A percentile compares a stretch with the other conserved stretches of the same genome.
Evolutionary conservation across 2,113 vertebrate genomes (phyloP).

Genomic region (Tichodroma muraria): DNA sequence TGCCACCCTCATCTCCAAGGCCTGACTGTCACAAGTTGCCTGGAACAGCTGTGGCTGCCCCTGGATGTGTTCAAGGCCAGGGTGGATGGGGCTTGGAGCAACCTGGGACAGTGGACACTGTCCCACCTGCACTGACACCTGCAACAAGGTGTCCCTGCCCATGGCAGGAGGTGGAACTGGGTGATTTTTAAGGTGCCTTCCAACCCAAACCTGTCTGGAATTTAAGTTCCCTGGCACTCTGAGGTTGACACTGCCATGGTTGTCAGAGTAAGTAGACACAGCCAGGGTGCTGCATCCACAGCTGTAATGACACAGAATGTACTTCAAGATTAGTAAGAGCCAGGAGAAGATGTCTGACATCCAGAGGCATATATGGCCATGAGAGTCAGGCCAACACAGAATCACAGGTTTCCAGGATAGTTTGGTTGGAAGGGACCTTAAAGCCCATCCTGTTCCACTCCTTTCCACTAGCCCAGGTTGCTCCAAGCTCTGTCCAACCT

Average conservation of each 20-base stretch:
- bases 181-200: not conserved
- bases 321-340: not conserved
- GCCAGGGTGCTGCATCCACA: not conserved
- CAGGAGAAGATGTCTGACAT: not conserved
- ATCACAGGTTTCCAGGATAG: not conserved
- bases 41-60: not conserved
- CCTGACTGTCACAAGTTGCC: not conserved
- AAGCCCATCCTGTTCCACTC: not conserved
- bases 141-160: not conserved
- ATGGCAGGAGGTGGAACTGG: not conserved
- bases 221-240: not conserved
- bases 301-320: not conserved
- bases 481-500: not conserved
- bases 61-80: not conserved
- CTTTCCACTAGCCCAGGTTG: not conserved
- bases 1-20: not conserved
- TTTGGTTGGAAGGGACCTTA: not conserved
- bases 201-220: not conserved
- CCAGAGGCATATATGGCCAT: rapidly evolving
- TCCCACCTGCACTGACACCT: too few species aligned
- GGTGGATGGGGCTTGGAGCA: rapidly evolving
- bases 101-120: not conserved
- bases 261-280: not conserved
- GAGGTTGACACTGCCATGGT: too few species aligned
- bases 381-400: not conserved